Conservation (phyloP, 2,888 invertebrate genomes). For the Malacosoma neustria region DNA sequence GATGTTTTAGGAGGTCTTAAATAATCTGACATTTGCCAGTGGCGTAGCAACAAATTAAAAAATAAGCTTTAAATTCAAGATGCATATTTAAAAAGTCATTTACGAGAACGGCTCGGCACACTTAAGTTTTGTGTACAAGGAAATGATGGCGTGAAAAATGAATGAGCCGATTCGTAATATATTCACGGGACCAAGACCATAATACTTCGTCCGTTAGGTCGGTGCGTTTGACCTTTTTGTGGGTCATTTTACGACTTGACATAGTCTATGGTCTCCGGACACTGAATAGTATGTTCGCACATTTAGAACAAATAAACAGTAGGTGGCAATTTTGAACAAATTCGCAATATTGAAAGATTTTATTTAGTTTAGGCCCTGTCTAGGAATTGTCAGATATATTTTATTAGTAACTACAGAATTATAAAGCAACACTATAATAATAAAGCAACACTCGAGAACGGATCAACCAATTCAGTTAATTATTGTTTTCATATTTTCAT, state of each 20-base stretch:
- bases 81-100: background rate
- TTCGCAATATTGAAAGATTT: background rate
- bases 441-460: too few relatives aligned
- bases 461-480: too few relatives aligned
- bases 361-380: background rate
- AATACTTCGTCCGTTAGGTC: slow-evolving; percentile 49
- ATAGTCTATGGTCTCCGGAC: slow-evolving; percentile 15
- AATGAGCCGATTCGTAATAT: slow-evolving; percentile 19
- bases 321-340: too few relatives aligned
- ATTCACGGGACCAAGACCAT: slow-evolving; percentile 43
- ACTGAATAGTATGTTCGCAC: slow-evolving; percentile 3
- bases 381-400: too few relatives aligned
- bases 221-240: slow-evolving; percentile 59
- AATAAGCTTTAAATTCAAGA: background rate
- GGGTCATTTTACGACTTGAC: slow-evolving; percentile 32
- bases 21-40: too few relatives aligned
- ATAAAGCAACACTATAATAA: too few relatives aligned
- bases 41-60: too few relatives aligned
- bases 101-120: background rate
- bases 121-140: background rate
- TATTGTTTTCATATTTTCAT: too few relatives aligned
- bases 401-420: too few relatives aligned
- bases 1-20: too few relatives aligned
- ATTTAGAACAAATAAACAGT: background rate
- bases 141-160: background rate